Conservation (phyloP, 2,888 invertebrate genomes). For the Pyrochroa serraticornis region DNA sequence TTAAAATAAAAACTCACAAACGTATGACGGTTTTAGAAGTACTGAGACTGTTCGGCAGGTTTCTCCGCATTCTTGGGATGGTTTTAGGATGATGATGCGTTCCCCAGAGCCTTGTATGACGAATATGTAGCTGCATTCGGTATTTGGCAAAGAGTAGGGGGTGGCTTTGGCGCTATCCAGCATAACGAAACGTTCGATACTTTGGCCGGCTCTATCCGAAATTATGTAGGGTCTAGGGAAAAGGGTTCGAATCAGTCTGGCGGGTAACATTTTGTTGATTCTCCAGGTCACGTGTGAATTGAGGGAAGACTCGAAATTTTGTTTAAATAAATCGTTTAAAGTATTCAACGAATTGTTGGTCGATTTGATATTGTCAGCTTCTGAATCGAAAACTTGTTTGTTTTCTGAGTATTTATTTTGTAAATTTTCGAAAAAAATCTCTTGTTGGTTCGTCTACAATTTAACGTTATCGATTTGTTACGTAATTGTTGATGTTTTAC, state of each 20-base stretch:
- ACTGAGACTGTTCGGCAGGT: slow-evolving; percentile 75
- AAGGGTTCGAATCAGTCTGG: slow-evolving; percentile 71
- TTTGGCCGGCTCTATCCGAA: slow-evolving; percentile 69
- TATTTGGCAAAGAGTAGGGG: slow-evolving; percentile 74
- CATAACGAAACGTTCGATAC: slow-evolving; percentile 73
- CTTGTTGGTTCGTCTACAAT: slow-evolving; percentile 64
- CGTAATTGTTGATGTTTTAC: slow-evolving; percentile 44
- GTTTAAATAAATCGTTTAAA: slow-evolving; percentile 43
- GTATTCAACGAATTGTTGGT: slow-evolving; percentile 41
- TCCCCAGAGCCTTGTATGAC: slow-evolving; percentile 75
- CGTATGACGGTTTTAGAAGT: slow-evolving; percentile 72
- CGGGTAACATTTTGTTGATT: slow-evolving; percentile 77
- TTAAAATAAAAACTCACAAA: slow-evolving; percentile 69
- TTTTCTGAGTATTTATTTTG: slow-evolving; percentile 66
- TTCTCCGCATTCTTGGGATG: slow-evolving; percentile 77
- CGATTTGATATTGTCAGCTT: slow-evolving; percentile 65
- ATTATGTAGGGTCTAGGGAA: slow-evolving; percentile 76
- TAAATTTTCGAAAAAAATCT: slow-evolving; percentile 63
- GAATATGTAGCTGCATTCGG: slow-evolving; percentile 83
- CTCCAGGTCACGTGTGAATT: slow-evolving; percentile 64
- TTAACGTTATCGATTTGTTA: background rate
- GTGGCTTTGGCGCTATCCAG: slow-evolving; percentile 74
- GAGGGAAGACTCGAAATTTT: slow-evolving; percentile 38
- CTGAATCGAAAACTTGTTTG: slow-evolving; percentile 65
- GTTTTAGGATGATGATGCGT: slow-evolving; percentile 73